Conservation (phyloP, 2,888 invertebrate genomes). For the Vandiemenella viatica region DNA sequence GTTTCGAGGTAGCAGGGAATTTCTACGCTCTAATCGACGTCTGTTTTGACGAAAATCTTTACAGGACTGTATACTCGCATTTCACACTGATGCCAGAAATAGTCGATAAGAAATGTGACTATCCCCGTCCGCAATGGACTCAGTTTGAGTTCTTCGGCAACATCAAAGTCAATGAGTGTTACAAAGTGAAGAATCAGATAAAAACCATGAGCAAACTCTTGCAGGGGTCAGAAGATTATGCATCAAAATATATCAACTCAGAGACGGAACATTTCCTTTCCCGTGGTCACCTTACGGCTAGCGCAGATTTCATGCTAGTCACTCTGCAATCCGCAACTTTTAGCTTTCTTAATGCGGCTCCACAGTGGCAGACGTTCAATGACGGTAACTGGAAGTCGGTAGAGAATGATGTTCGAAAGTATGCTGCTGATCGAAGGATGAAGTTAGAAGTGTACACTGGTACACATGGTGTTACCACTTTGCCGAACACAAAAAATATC, state of each 20-base stretch:
- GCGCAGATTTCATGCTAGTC: conserved; percentile 44
- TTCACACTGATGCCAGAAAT: too few relatives aligned
- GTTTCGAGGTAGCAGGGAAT: too few relatives aligned
- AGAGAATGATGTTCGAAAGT: conserved; percentile 33
- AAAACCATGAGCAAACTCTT: too few relatives aligned
- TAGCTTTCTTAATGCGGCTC: conserved; percentile 47
- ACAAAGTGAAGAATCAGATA: too few relatives aligned
- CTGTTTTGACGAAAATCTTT: too few relatives aligned
- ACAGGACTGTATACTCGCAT: too few relatives aligned
- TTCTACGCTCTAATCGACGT: too few relatives aligned
- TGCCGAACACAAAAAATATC: conserved; percentile 27
- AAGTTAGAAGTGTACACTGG: conserved; percentile 36
- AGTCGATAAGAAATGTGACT: too few relatives aligned
- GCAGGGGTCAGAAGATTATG: too few relatives aligned
- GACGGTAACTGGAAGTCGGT: conserved; percentile 38
- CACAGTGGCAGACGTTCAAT: conserved; percentile 51
- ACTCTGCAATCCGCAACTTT: conserved; percentile 42
- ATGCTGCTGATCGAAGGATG: conserved; percentile 23
- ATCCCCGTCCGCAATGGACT: too few relatives aligned
- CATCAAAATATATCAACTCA: background rate
- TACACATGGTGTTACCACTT: conserved; percentile 39
- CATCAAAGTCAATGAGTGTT: too few relatives aligned
- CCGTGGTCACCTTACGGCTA: conserved; percentile 46
- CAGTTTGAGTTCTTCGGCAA: too few relatives aligned
- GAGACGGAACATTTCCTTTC: conserved; percentile 27